Evolutionary conservation across 2,888 invertebrate genomes (phyloP).

Genomic region (Hirtodrosophila confusa): DNA sequence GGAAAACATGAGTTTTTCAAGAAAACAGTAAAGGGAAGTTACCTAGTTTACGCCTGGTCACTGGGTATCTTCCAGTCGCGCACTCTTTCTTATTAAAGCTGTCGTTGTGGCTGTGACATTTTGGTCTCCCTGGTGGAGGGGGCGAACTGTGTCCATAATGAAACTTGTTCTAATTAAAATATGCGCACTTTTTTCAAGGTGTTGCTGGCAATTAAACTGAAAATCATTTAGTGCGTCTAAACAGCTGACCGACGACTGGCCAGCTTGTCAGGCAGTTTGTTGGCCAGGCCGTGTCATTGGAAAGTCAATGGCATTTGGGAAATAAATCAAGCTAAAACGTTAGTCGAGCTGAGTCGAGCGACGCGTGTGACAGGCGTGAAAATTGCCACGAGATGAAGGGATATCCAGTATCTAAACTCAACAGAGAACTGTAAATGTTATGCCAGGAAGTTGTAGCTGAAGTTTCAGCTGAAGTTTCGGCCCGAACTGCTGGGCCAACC

Average conservation of each 20-base stretch:
- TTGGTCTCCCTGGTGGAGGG: constrained; percentile 31
- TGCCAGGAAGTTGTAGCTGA: too few relatives aligned
- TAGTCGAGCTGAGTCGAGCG: background rate
- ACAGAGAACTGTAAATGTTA: too few relatives aligned
- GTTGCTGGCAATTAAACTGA: constrained; percentile 61
- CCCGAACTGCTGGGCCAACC: too few relatives aligned
- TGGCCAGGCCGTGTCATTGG: constrained; percentile 32
- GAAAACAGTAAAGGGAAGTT: too few relatives aligned
- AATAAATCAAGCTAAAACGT: constrained; percentile 41
- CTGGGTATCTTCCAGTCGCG: too few relatives aligned
- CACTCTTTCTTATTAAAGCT: constrained; percentile 5
- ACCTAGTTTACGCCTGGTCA: too few relatives aligned
- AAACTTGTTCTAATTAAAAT: constrained; percentile 79
- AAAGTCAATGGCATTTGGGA: constrained; percentile 46
- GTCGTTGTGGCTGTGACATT: constrained; percentile 38
- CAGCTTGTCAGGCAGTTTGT: constrained; percentile 24
- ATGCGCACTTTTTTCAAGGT: constrained; percentile 65
- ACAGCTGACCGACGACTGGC: constrained; percentile 23
- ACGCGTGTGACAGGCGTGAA: constrained; percentile 32
- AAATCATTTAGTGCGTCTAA: constrained; percentile 41
- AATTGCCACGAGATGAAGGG: constrained; percentile 21
- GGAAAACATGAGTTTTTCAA: too few relatives aligned
- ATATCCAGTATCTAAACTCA: constrained; percentile 12
- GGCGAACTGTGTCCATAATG: constrained; percentile 37
- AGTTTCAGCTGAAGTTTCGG: too few relatives aligned